phyloP scores from a whole-genome alignment of 2,113 vertebrate genomes.

The Campylomormyrus numenius region DNA sequence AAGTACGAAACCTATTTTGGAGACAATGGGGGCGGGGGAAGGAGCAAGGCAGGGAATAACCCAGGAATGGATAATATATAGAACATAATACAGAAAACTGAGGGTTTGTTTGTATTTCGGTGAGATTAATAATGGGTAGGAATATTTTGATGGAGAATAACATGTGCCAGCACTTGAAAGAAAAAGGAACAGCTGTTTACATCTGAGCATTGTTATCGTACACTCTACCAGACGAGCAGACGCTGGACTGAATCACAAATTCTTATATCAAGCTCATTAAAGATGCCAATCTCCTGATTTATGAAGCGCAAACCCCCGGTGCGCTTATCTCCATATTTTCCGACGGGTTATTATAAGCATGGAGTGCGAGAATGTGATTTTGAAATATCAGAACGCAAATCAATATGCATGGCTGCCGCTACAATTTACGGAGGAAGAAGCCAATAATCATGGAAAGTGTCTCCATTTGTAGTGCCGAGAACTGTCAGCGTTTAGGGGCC shows the following conservation, averaged over 20 bases:
- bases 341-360: neutral
- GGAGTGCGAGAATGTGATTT: neutral
- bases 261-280: slow-evolving; percentile 8
- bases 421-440: neutral
- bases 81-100: neutral
- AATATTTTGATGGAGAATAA: neutral
- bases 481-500: neutral
- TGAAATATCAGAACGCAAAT: slow-evolving; percentile 10
- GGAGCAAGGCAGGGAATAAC: neutral
- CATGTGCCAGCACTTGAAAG: neutral
- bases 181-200: neutral
- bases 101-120: neutral
- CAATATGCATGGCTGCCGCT: neutral
- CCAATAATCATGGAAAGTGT: slow-evolving; percentile 1
- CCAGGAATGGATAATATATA: neutral
- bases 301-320: neutral
- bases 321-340: slow-evolving; percentile 1
- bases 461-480: neutral
- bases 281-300: neutral
- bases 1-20: neutral
- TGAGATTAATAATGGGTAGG: neutral
- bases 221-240: neutral
- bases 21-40: neutral
- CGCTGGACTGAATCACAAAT: slow-evolving; percentile 6
- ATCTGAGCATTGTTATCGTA: neutral